phyloP scores from a whole-genome alignment of 2,113 vertebrate species.

The Pelobates fuscus region DNA sequence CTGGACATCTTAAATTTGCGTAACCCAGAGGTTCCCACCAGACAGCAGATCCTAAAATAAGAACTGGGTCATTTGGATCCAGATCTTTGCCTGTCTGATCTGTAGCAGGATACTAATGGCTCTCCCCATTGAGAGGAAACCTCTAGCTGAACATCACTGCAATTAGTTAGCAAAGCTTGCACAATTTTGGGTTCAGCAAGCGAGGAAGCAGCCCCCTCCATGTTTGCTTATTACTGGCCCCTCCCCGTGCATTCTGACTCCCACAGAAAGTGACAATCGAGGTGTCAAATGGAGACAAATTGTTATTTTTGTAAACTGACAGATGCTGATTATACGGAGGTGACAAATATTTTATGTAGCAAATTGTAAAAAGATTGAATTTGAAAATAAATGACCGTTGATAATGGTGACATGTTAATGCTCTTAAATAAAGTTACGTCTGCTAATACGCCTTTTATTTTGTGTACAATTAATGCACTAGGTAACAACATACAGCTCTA shows the following conservation, averaged over 20 bases:
- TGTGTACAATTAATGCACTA: neutral
- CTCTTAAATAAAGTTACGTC: constrained; percentile 49
- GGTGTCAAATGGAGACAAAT: neutral
- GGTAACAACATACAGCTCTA: too few relatives aligned
- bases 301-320: constrained; percentile 49
- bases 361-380: constrained; percentile 43
- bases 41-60: too few relatives aligned
- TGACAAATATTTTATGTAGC: constrained; percentile 48
- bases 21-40: too few relatives aligned
- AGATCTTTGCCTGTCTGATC: too few relatives aligned
- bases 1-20: too few relatives aligned
- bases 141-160: too few relatives aligned
- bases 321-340: constrained; percentile 41
- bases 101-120: too few relatives aligned
- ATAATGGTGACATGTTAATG: constrained; percentile 36
- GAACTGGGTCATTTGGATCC: too few relatives aligned
- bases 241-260: neutral
- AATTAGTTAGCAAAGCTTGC: too few relatives aligned
- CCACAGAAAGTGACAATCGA: constrained; percentile 32
- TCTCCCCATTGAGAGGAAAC: too few relatives aligned
- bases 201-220: neutral
- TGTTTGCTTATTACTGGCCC: neutral
- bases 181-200: too few relatives aligned
- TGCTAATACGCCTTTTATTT: constrained; percentile 16
- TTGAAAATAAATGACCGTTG: constrained; percentile 20